Evolutionary conservation across 1,140 invertebrate genomes (phyloP), one percentile per base, ranked within the genome.

Genomic region (Drosophila hydei): DNA sequence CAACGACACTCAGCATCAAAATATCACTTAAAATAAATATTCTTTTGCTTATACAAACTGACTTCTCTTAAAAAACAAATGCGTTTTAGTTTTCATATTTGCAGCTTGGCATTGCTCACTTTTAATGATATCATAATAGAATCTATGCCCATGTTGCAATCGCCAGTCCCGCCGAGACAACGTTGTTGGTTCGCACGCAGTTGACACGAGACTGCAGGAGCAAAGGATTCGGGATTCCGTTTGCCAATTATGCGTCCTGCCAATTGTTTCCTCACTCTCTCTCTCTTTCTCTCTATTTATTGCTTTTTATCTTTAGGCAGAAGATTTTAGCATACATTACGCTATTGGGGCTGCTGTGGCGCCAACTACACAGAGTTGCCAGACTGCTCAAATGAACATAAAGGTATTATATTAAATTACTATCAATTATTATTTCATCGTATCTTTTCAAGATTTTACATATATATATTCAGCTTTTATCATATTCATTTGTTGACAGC

Each of bases 181-280:
- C 71, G 71, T 73, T 69, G 65, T 73, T 69, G 36, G 64, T 69
- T 69, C 48, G 36, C 43, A 62, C 71, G 56, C 71, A 73, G 55
- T 73, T 62, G 56, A 48, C 65, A 69, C 64, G 43, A 73, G 52
- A 73, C 64, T 73, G 58, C 51, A 36, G 45, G 54, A 65, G 54
- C 65, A 19, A 36, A 27, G 40, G 40, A 45, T 27, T 54, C 61
- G 38, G 30, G n/a, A 43, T 58, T 52, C 48, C 47, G 30, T 19
- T 55, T 38, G 67, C 62, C 47, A 72, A 67, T 60, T 60, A 58
- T 54, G 47, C 60, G 52, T 38, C 14, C 14, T 16, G 36, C 42
- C 56, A 56, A 18, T 56, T 43, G 36, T 7, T 36, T 27, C 36
- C 36, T 18, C 19, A 16, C 48, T 8, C 12, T 43, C 14, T 19